phyloP scores from a whole-genome alignment of 2,113 vertebrate genomes.

The Cyprinodon variegatus region DNA sequence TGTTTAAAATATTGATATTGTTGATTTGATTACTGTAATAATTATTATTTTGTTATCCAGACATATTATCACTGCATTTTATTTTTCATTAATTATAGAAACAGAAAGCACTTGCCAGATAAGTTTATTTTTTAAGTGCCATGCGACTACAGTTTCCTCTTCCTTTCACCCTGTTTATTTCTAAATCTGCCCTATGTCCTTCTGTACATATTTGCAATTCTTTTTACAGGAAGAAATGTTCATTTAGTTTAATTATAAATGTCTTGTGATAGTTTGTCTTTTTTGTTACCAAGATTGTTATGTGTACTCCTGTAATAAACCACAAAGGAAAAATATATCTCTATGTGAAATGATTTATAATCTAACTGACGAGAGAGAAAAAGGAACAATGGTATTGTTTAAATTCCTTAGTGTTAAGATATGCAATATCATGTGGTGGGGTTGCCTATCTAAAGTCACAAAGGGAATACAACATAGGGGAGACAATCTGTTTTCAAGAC shows the following conservation, averaged over 20 bases:
- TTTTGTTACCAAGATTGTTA: constrained; percentile 85
- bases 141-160: constrained; percentile 79
- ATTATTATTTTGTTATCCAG: constrained; percentile 76
- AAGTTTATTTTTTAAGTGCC: constrained; percentile 86
- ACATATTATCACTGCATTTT: constrained; percentile 89
- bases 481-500: no score
- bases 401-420: no score
- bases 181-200: constrained; percentile 79
- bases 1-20: constrained; percentile 95
- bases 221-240: constrained; percentile 75
- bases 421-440: no score
- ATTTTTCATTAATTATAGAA: constrained; percentile 91
- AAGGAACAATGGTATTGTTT: background rate
- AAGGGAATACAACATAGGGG: no score
- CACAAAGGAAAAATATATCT: constrained; percentile 50
- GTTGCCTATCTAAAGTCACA: no score
- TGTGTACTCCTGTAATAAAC: constrained; percentile 89
- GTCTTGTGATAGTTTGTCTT: constrained; percentile 83
- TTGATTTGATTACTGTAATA: constrained; percentile 85
- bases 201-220: constrained; percentile 89
- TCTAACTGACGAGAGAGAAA: background rate
- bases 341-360: background rate
- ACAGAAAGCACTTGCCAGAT: constrained; percentile 90
- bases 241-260: constrained; percentile 85
- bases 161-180: constrained; percentile 77